Evolutionary conservation across 53 echinoderm and acorn worm species (phyloP).

Genomic region (Temnopleurus reevesii): DNA sequence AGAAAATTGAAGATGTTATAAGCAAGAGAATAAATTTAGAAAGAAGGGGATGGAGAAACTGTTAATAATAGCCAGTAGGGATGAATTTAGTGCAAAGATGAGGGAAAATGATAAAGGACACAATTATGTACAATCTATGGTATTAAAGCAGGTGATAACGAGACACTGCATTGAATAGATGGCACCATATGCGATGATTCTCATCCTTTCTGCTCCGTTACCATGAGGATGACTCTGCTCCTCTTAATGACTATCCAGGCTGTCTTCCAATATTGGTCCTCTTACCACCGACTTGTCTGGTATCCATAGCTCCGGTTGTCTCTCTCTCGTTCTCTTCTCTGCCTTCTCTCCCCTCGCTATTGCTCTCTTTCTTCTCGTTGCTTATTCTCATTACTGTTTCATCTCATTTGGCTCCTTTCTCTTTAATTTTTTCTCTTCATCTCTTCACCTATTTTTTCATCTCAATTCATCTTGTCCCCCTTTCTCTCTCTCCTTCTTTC

Average conservation of each 20-base stretch:
- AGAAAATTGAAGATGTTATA: background rate
- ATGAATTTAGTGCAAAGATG: no score
- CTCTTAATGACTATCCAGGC: conserved; percentile 55
- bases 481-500: background rate
- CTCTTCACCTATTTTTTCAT: no score
- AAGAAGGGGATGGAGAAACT: background rate
- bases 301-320: background rate
- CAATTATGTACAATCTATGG: no score
- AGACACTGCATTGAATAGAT: conserved; percentile 1
- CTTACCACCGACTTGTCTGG: background rate
- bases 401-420: no score
- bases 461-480: no score
- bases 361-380: no score
- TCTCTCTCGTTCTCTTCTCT: background rate
- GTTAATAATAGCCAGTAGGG: no score
- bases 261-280: conserved; percentile 45
- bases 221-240: conserved; percentile 33
- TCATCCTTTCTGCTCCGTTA: conserved; percentile 34
- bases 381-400: no score
- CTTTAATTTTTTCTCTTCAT: no score
- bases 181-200: conserved; percentile 29
- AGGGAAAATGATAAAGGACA: no score
- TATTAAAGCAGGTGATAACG: conserved; percentile 23
- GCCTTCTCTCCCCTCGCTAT: background rate
- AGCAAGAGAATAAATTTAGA: background rate